A percentile compares a stretch with the other conserved stretches of the same genome.
Evolutionary conservation across 2,113 vertebrate species (phyloP).

Genomic region (Bufo bufo): DNA sequence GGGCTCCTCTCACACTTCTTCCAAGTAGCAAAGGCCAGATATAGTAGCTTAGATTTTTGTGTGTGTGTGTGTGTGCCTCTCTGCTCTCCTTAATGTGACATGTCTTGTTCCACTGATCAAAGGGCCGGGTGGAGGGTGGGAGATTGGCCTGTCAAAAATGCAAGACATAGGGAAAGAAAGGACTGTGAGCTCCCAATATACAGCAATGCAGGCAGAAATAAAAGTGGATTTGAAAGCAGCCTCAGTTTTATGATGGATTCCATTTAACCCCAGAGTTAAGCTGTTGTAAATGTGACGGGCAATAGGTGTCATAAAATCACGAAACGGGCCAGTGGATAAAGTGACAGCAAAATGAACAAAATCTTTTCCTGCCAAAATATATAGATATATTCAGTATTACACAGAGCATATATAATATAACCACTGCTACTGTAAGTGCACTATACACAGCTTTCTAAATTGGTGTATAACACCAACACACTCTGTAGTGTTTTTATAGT

Average conservation of each 20-base stretch:
- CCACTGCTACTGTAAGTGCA: background rate
- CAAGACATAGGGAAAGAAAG: slow-evolving; percentile 51
- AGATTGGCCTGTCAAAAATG: slow-evolving; percentile 74
- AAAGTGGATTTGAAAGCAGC: slow-evolving; percentile 81
- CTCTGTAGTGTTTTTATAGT: background rate
- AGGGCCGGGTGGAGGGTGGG: slow-evolving; percentile 68
- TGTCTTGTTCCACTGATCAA: slow-evolving; percentile 76
- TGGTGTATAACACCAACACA: background rate
- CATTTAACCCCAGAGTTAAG: slow-evolving; percentile 75
- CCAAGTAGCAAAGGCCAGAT: slow-evolving; percentile 26
- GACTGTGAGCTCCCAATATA: slow-evolving; percentile 47
- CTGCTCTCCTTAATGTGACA: slow-evolving; percentile 67
- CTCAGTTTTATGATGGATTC: slow-evolving; percentile 74
- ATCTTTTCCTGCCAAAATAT: background rate
- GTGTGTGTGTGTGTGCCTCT: background rate
- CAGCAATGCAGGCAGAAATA: slow-evolving; percentile 74
- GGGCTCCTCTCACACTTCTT: slow-evolving; percentile 1
- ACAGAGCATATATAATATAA: background rate
- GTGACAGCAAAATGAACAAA: slow-evolving; percentile 60
- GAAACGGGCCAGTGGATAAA: slow-evolving; percentile 67
- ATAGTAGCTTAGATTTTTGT: slow-evolving; percentile 59
- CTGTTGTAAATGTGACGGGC: slow-evolving; percentile 75
- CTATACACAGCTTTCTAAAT: background rate
- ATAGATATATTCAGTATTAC: background rate
- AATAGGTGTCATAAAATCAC: slow-evolving; percentile 75